Conservation (phyloP, 2,888 invertebrate species). For the Cloeon dipterum region DNA sequence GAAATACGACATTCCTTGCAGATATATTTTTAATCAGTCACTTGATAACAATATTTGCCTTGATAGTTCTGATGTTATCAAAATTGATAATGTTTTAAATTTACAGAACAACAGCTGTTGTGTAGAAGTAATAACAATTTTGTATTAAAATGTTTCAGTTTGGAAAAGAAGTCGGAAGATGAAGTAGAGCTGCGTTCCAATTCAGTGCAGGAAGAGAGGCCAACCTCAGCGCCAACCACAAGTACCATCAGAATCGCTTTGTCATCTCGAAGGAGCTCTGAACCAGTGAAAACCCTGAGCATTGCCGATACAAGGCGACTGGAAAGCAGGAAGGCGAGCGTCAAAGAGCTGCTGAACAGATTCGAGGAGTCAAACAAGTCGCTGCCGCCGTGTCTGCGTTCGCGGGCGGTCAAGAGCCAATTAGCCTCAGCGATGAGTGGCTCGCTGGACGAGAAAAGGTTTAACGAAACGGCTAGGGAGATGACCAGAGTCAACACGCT, state of each 20-base stretch:
- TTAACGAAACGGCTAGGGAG: slow-evolving; percentile 14
- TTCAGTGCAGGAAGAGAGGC: background rate
- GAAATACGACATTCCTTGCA: too few species aligned
- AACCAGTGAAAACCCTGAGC: slow-evolving; percentile 7
- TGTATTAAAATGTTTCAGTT: background rate
- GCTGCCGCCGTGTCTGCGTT: slow-evolving; percentile 33
- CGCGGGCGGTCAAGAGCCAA: slow-evolving; percentile 28
- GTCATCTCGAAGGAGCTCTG: background rate
- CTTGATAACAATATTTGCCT: too few species aligned
- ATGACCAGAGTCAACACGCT: slow-evolving; percentile 11
- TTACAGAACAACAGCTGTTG: too few species aligned
- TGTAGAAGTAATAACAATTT: too few species aligned
- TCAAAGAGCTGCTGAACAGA: slow-evolving; percentile 20
- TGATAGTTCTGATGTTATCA: too few species aligned
- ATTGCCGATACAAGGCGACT: slow-evolving; percentile 5
- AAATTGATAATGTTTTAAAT: too few species aligned
- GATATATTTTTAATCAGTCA: too few species aligned
- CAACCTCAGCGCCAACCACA: background rate
- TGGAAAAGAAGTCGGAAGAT: background rate
- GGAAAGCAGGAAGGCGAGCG: slow-evolving; percentile 9
- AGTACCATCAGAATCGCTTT: background rate
- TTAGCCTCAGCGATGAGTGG: slow-evolving; percentile 21
- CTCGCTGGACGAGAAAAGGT: slow-evolving; percentile 50
- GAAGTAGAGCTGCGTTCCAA: background rate
- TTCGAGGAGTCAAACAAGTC: slow-evolving; percentile 24